phyloP scores from a whole-genome alignment of 2,888 invertebrate species.

The Dioctria linearis region DNA sequence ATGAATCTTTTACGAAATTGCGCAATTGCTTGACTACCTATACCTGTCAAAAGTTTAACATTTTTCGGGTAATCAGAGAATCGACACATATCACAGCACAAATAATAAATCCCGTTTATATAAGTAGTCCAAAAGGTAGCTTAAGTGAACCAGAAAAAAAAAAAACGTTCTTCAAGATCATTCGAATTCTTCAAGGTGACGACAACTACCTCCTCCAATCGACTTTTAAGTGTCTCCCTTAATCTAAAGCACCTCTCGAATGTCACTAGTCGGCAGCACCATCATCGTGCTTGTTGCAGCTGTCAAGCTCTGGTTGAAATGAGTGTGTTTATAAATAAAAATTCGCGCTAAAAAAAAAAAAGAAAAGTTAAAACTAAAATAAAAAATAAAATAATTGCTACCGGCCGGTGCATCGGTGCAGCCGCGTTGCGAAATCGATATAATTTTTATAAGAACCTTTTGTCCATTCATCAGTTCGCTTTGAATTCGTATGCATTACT shows the following conservation, averaged over 20 bases:
- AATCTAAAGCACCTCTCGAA: conserved; percentile 19
- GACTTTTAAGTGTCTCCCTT: background rate
- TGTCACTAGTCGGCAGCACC: background rate
- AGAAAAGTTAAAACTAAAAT: background rate
- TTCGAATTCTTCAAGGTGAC: conserved; percentile 12
- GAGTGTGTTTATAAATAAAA: conserved; percentile 12
- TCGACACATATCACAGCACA: background rate
- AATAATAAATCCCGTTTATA: background rate
- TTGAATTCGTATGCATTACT: conserved; percentile 16
- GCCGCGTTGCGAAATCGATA: conserved; percentile 11
- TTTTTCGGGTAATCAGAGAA: conserved; percentile 22
- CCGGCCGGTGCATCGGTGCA: background rate
- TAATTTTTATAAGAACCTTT: background rate
- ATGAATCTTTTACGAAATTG: background rate
- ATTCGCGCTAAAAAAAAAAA: background rate
- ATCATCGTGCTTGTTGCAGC: too few relatives aligned
- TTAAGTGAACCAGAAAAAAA: background rate
- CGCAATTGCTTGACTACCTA: background rate
- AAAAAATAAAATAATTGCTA: conserved; percentile 14
- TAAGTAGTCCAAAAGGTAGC: conserved; percentile 14
- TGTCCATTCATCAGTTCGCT: conserved; percentile 25
- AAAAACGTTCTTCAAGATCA: background rate
- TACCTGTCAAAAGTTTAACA: background rate
- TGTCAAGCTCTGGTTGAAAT: background rate
- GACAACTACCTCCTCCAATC: conserved; percentile 1